A percentile compares a stretch with the other conserved stretches of the same genome.
phyloP scores from a whole-genome alignment of 2,797 vertebrate species.

The Anolis apletophallus region DNA sequence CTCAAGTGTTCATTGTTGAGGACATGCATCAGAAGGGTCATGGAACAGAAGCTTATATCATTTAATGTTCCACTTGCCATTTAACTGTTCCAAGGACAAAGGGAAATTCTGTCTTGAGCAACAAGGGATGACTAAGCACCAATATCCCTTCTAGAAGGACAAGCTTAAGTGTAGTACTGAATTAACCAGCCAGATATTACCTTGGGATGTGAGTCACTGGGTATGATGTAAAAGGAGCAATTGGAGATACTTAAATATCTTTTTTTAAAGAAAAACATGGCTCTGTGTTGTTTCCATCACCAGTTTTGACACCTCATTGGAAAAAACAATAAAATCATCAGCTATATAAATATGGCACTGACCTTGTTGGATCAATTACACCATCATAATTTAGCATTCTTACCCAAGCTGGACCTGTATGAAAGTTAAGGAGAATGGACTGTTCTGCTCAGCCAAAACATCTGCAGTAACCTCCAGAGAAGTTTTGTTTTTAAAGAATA shows the following conservation, averaged over 20 bases:
- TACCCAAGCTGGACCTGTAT: neutral
- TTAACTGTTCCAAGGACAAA: constrained; percentile 18
- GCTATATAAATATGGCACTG: neutral
- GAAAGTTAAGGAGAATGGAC: neutral
- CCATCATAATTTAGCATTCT: neutral
- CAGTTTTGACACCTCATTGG: neutral
- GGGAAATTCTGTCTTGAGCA: constrained; percentile 3
- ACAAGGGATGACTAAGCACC: constrained; percentile 27
- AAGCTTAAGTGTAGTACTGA: neutral
- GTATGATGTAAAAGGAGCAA: constrained; percentile 5
- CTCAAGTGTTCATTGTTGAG: neutral
- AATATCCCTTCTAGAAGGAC: constrained; percentile 17
- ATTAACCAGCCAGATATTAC: constrained; percentile 11
- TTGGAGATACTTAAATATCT: neutral
- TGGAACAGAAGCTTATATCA: neutral
- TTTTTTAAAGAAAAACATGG: neutral
- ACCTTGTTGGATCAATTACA: neutral
- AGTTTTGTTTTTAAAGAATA: neutral
- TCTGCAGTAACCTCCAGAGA: neutral
- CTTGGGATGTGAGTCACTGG: neutral
- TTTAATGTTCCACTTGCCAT: constrained; percentile 10
- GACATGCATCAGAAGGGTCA: neutral
- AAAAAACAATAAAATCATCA: neutral
- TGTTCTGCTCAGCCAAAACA: neutral
- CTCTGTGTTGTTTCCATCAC: neutral